Conservation (phyloP, 2,113 vertebrate species). For the Clarias macrocephalus region DNA sequence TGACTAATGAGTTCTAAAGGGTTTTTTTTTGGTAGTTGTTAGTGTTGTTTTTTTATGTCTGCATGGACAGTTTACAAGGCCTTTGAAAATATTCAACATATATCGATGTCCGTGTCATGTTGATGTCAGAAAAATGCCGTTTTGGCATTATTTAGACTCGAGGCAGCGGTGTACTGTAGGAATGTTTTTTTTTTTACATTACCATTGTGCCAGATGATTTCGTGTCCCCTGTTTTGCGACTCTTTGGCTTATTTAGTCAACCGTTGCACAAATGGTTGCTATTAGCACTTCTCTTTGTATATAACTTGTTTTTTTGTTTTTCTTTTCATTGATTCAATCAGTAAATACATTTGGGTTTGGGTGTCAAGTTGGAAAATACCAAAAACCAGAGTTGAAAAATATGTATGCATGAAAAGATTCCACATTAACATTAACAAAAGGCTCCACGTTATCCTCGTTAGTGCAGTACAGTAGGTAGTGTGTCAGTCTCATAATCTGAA, state of each 20-base stretch:
- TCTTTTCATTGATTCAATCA: not conserved
- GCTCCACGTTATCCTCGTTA: too few species aligned
- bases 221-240: not conserved
- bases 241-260: not conserved
- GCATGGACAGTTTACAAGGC: not conserved
- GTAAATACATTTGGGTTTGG: not conserved
- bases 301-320: not conserved
- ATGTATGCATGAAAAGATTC: not conserved
- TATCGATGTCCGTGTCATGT: not conserved
- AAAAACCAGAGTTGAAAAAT: not conserved
- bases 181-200: not conserved
- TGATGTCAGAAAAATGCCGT: not conserved
- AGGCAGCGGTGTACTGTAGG: not conserved
- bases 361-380: not conserved
- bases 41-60: not conserved
- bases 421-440: too few species aligned
- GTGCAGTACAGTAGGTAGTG: too few species aligned
- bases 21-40: not conserved
- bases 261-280: not conserved
- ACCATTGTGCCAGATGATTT: not conserved
- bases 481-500: too few species aligned
- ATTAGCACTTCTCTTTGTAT: not conserved
- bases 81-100: not conserved
- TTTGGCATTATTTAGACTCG: not conserved
- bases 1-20: not conserved